These are phyloP conservation scores for Catharus bicknelli DNA, from an alignment of 2,113 vertebrate genomes.

Conservation along the genomic window DNA sequence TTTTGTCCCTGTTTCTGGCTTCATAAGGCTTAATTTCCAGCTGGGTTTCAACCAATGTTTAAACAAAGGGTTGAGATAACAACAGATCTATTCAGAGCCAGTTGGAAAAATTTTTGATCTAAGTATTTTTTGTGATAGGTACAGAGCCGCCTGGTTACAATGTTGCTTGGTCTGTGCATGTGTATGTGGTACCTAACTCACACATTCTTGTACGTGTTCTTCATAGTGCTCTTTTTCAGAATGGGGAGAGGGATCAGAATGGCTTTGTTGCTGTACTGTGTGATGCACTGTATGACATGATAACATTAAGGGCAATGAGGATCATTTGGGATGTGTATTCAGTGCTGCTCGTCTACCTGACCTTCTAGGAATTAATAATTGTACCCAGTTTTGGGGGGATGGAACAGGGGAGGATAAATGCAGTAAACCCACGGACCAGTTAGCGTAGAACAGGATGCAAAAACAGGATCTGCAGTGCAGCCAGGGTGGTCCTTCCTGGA, in stretches of 20 bases:
- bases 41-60: background rate
- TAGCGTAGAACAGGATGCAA: background rate
- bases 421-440: background rate
- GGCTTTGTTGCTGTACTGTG: background rate
- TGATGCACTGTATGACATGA: background rate
- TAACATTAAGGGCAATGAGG: background rate
- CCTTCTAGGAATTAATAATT: background rate
- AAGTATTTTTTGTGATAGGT: background rate
- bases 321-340: background rate
- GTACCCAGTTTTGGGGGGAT: no score
- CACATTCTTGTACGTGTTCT: background rate
- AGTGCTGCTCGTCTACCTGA: background rate
- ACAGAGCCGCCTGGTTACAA: background rate
- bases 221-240: fast-evolving
- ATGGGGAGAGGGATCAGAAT: background rate
- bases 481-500: background rate
- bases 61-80: background rate
- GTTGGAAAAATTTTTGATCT: background rate
- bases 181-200: background rate
- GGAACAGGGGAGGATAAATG: background rate
- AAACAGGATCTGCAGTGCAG: no score
- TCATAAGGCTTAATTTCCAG: background rate
- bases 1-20: background rate
- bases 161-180: background rate
- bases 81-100: fast-evolving